These are phyloP conservation scores for Pterobdella sp. DNA, from an alignment of 2,888 invertebrate species.

Conservation along the genomic window DNA sequence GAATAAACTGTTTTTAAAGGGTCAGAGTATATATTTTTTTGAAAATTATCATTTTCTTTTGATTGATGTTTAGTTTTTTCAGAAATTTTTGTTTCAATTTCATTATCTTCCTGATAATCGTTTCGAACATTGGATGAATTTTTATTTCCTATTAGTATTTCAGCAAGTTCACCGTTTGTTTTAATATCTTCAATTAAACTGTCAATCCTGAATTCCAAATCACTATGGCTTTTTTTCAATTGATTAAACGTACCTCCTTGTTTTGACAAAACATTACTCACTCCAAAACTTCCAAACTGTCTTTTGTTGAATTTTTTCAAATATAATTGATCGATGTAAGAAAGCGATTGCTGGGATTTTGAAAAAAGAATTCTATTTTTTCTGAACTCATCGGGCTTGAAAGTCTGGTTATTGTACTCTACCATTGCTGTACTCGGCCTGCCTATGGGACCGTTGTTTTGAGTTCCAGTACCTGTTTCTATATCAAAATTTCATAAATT, in stretches of 20 bases:
- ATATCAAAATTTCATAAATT: background rate
- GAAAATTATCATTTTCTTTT: too few species aligned
- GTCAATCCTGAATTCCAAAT: background rate
- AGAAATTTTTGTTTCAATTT: too few species aligned
- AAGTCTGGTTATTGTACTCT: background rate
- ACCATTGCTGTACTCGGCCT: background rate
- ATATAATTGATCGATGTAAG: background rate
- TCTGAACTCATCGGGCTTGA: background rate
- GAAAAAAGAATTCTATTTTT: background rate
- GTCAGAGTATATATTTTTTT: too few species aligned
- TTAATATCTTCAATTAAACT: background rate
- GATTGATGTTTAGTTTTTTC: too few species aligned
- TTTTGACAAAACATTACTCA: too few species aligned
- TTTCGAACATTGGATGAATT: too few species aligned
- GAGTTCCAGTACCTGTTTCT: background rate
- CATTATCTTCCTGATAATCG: too few species aligned
- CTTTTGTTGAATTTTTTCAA: background rate
- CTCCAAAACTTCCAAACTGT: too few species aligned
- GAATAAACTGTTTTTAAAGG: too few species aligned
- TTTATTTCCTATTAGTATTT: background rate
- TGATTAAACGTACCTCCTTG: background rate
- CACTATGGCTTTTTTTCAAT: background rate
- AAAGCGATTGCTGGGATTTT: background rate
- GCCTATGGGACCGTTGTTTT: background rate
- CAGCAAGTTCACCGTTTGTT: background rate